Conservation (phyloP, 2,888 invertebrate species). For the Temnothorax rugatulus region DNA sequence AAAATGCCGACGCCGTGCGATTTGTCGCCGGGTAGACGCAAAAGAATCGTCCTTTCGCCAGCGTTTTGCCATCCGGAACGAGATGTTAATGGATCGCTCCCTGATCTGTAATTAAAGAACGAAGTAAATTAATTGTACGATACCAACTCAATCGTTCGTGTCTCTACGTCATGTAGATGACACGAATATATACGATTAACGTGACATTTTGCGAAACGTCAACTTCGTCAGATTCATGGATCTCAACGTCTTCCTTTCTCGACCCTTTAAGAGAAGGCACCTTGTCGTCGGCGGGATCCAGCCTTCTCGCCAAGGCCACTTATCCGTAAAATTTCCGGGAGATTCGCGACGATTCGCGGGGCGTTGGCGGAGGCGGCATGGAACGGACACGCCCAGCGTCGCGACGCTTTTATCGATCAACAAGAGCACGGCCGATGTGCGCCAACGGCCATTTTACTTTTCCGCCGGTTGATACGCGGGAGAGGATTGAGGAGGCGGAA, state of each 20-base stretch:
- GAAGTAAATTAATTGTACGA: background rate
- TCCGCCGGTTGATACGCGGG: constrained; percentile 68
- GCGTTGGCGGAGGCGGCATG: constrained; percentile 76
- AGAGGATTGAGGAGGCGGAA: constrained; percentile 40
- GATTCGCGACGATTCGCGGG: constrained; percentile 75
- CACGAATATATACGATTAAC: background rate
- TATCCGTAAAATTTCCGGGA: constrained; percentile 68
- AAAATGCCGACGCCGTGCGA: constrained; percentile 36
- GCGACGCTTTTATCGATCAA: constrained; percentile 85
- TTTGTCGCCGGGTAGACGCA: background rate
- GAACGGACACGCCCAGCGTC: constrained; percentile 84
- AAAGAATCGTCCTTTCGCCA: background rate
- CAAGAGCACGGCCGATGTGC: constrained; percentile 66
- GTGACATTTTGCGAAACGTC: constrained; percentile 2
- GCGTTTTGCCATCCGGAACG: background rate
- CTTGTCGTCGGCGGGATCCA: constrained; percentile 61
- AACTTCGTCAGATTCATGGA: background rate
- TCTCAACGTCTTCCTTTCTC: background rate
- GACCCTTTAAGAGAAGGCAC: constrained; percentile 21
- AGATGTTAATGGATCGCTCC: background rate
- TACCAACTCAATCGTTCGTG: background rate
- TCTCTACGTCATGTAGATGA: background rate
- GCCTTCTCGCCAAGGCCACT: constrained; percentile 62
- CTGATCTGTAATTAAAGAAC: background rate
- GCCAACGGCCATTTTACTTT: constrained; percentile 82